Conservation (phyloP, 2,888 invertebrate species). For the Diaprepes abbreviatus region DNA sequence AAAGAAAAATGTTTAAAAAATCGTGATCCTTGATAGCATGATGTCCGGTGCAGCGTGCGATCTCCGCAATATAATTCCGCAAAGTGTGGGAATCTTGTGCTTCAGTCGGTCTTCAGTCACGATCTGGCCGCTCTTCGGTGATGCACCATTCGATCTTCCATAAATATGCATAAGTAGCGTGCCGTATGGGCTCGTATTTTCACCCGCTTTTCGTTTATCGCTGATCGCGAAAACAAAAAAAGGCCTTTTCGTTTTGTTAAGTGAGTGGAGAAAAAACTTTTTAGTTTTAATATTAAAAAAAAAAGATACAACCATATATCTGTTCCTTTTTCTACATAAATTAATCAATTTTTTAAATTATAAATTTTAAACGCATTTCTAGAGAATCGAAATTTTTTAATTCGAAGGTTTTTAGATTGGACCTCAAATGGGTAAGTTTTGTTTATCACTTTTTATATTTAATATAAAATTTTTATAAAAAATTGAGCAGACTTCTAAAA, state of each 20-base stretch:
- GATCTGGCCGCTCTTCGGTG: slow-evolving; percentile 42
- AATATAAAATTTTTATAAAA: too few species aligned
- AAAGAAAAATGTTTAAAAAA: slow-evolving; percentile 12
- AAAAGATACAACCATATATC: too few species aligned
- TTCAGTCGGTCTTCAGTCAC: slow-evolving; percentile 44
- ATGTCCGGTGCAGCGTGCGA: slow-evolving; percentile 34
- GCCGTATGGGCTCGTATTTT: slow-evolving; percentile 38
- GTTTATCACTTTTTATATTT: too few species aligned
- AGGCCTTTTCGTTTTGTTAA: too few species aligned
- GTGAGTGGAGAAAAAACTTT: too few species aligned
- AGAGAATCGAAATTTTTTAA: too few species aligned
- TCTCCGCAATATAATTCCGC: slow-evolving; percentile 41
- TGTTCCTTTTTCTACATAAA: too few species aligned
- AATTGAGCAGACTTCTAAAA: too few species aligned
- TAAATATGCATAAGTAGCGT: slow-evolving; percentile 45
- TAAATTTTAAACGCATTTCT: too few species aligned
- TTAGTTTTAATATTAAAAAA: too few species aligned
- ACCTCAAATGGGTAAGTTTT: slow-evolving; percentile 8
- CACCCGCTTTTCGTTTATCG: slow-evolving; percentile 3
- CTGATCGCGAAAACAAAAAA: slow-evolving; percentile 1
- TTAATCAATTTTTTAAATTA: too few species aligned
- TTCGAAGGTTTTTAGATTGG: too few species aligned
- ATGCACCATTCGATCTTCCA: slow-evolving; percentile 39
- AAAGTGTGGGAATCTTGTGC: slow-evolving; percentile 51
- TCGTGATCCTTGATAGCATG: slow-evolving; percentile 39